Evolutionary conservation across 2,113 vertebrate genomes (phyloP).

Genomic region (Tyrannus savana): DNA sequence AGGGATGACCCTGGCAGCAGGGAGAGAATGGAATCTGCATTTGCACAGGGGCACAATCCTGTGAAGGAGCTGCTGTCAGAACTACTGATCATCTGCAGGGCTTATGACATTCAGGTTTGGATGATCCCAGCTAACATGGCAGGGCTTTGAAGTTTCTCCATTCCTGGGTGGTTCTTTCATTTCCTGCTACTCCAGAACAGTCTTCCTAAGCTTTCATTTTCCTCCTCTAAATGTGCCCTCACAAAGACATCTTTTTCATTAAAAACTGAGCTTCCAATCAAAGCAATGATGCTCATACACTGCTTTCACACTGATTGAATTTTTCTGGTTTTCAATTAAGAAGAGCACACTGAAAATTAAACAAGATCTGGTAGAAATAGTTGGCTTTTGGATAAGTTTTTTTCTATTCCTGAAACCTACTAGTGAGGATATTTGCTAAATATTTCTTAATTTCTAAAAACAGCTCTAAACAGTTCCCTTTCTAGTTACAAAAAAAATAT

Average conservation of each 20-base stretch:
- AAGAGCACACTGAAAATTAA: background rate
- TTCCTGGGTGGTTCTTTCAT: background rate
- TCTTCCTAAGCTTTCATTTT: background rate
- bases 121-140: background rate
- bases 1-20: background rate
- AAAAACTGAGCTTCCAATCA: background rate
- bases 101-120: background rate
- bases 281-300: background rate
- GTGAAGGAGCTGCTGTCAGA: background rate
- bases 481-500: background rate
- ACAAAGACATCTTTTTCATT: background rate
- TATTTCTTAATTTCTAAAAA: background rate
- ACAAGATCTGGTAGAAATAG: background rate
- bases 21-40: background rate
- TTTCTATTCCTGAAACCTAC: background rate
- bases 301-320: background rate
- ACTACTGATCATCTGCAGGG: background rate
- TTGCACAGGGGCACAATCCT: background rate
- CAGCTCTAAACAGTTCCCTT: background rate
- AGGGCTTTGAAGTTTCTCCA: background rate
- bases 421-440: background rate
- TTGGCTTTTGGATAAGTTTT: background rate
- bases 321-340: background rate
- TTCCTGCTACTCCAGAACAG: background rate
- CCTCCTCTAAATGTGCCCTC: background rate